A percentile compares a stretch with the other conserved stretches of the same genome.
Conservation (phyloP, 2,888 invertebrate genomes). For the Sphaerophoria taeniata region DNA sequence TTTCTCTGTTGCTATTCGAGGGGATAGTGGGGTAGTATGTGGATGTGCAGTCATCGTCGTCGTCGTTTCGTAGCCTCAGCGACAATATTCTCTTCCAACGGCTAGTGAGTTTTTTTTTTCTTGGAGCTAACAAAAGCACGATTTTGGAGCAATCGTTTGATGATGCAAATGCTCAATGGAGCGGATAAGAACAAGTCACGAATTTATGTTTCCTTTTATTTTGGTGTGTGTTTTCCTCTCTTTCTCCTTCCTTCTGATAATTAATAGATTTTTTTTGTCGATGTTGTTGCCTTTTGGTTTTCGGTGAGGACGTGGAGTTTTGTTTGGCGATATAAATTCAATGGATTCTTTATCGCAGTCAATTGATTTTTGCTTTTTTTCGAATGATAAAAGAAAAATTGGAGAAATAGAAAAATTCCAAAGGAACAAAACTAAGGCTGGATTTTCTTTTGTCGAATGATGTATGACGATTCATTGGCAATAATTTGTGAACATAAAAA, state of each 20-base stretch:
- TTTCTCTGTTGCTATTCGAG: constrained; percentile 76
- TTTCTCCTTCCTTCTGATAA: constrained; percentile 51
- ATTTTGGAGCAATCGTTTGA: constrained; percentile 67
- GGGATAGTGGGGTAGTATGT: background rate
- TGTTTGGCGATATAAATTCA: constrained; percentile 48
- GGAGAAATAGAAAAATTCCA: background rate
- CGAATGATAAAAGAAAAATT: background rate
- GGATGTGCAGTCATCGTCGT: background rate
- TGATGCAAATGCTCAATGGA: constrained; percentile 73
- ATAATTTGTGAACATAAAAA: constrained; percentile 45
- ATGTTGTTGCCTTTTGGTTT: too few relatives aligned
- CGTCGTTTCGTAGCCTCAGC: background rate
- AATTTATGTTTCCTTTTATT: constrained; percentile 47
- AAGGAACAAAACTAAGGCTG: background rate
- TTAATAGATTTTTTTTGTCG: constrained; percentile 60
- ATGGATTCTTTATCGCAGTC: constrained; percentile 45
- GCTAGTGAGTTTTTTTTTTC: constrained; percentile 12
- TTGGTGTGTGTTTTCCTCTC: background rate
- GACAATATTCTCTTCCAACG: background rate
- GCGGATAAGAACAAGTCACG: constrained; percentile 73
- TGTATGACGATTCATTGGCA: constrained; percentile 28
- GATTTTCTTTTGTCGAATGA: constrained; percentile 13
- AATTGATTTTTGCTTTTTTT: constrained; percentile 46
- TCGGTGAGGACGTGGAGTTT: constrained; percentile 16
- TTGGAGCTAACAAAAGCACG: constrained; percentile 51